Evolutionary conservation across 2,888 invertebrate genomes (phyloP).

Genomic region (Amaurobius ferox): DNA sequence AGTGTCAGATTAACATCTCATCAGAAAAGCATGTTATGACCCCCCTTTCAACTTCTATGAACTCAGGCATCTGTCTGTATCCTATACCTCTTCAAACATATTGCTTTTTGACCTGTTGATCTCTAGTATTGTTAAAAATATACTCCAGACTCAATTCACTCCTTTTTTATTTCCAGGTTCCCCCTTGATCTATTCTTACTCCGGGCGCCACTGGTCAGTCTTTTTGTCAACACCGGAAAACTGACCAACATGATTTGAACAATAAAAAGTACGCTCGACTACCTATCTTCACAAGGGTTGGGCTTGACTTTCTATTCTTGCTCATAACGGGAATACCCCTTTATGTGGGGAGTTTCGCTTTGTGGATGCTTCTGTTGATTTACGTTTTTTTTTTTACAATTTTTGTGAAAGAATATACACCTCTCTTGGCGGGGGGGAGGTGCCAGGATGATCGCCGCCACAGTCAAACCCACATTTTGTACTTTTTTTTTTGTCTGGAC

Average conservation of each 20-base stretch:
- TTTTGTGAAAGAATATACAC: too few relatives aligned
- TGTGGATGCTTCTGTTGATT: background rate
- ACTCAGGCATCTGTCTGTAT: background rate
- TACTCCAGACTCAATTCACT: background rate
- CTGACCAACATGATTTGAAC: background rate
- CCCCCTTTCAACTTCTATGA: background rate
- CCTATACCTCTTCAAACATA: background rate
- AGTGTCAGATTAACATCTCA: background rate
- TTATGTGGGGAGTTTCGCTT: background rate
- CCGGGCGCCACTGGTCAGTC: slow-evolving; percentile 2
- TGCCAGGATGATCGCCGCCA: too few relatives aligned
- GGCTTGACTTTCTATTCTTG: background rate
- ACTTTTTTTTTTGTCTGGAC: too few relatives aligned
- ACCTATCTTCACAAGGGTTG: background rate
- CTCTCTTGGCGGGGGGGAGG: too few relatives aligned
- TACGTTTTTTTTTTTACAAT: background rate
- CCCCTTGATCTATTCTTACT: background rate
- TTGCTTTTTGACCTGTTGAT: background rate
- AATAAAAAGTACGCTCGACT: background rate
- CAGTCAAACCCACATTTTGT: too few relatives aligned
- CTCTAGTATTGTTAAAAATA: background rate
- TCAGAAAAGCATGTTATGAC: slow-evolving; percentile 10
- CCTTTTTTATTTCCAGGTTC: background rate
- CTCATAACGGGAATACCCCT: background rate
- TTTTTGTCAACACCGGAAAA: background rate